These are phyloP conservation scores for Corythoichthys intestinalis DNA, from an alignment of 2,113 vertebrate species.

Conservation along the genomic window DNA sequence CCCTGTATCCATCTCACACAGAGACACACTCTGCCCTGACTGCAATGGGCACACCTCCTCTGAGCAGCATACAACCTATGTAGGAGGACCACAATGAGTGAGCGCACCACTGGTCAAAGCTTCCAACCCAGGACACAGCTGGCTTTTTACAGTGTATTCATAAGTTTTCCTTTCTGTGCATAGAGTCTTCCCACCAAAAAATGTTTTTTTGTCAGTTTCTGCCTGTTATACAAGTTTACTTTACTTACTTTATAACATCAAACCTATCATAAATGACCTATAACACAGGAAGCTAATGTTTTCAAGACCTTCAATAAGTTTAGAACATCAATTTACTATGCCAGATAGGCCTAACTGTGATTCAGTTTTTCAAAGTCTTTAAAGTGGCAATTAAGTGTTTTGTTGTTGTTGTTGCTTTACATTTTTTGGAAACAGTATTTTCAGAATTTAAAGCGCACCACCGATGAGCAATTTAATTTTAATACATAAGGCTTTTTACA, in stretches of 20 bases:
- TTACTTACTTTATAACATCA: neutral
- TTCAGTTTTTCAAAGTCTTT: no score
- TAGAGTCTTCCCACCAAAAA: slow-evolving; percentile 2
- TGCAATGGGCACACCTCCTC: slow-evolving; percentile 25
- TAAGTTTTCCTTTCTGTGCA: neutral
- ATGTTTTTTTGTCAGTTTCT: slow-evolving; percentile 9
- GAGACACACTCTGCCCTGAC: slow-evolving; percentile 25
- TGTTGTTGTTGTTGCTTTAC: no score
- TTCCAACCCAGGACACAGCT: slow-evolving; percentile 50
- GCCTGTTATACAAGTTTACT: slow-evolving; percentile 13
- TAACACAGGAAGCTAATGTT: neutral
- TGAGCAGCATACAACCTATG: slow-evolving; percentile 71
- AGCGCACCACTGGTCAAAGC: slow-evolving; percentile 29
- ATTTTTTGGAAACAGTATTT: no score
- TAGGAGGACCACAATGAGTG: slow-evolving; percentile 45
- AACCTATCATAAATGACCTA: neutral
- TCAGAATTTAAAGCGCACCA: no score
- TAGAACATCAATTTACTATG: no score
- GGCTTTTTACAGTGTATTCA: slow-evolving; percentile 16
- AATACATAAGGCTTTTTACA: no score
- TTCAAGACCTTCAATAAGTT: no score
- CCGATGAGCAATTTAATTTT: no score
- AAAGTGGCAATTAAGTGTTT: no score
- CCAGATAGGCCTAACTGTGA: no score
- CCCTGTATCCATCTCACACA: slow-evolving; percentile 43